A percentile compares a stretch with the other conserved stretches of the same genome.
Conservation (phyloP, 2,797 vertebrate species). For the Lutjanus argentimaculatus region DNA sequence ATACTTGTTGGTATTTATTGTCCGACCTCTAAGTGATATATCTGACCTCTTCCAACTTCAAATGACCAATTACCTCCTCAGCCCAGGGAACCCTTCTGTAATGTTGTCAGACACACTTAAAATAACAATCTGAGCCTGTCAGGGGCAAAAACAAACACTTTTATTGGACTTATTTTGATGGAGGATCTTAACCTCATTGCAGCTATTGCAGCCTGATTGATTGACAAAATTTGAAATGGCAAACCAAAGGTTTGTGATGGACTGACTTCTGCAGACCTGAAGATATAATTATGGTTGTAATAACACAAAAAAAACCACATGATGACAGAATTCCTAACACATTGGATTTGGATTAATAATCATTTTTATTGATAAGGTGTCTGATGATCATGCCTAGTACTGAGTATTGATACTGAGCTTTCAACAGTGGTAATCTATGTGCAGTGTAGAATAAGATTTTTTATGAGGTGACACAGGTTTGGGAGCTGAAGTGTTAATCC, state of each 20-base stretch:
- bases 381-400: not conserved
- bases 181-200: too few species aligned
- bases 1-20: too few species aligned
- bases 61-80: too few species aligned
- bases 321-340: not conserved
- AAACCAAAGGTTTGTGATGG: not conserved
- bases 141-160: too few species aligned
- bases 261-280: not conserved
- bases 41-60: too few species aligned
- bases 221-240: not conserved
- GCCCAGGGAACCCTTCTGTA: too few species aligned
- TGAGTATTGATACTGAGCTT: slow-evolving; percentile 7
- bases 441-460: not conserved
- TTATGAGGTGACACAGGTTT: not conserved
- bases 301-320: too few species aligned
- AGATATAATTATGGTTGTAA: not conserved
- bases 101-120: too few species aligned
- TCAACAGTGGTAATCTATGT: slow-evolving; percentile 1
- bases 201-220: not conserved
- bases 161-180: too few species aligned
- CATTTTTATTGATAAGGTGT: not conserved
- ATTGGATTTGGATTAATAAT: too few species aligned
- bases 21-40: too few species aligned
- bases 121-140: too few species aligned
- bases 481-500: not conserved